A percentile compares a stretch with the other conserved stretches of the same genome.
phyloP scores from a whole-genome alignment of 2,888 invertebrate genomes.

The Globia sparganii region DNA sequence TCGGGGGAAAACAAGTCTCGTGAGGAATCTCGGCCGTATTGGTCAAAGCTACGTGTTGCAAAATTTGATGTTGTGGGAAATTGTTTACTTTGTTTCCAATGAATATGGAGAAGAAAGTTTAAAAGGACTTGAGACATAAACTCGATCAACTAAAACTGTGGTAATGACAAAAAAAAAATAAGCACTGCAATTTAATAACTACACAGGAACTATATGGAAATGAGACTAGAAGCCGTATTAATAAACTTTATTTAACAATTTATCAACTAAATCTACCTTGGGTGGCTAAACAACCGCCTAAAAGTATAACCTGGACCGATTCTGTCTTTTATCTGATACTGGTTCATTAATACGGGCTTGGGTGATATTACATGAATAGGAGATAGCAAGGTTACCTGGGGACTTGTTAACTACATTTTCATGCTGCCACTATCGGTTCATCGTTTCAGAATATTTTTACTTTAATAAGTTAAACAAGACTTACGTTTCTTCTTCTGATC shows the following conservation, averaged over 20 bases:
- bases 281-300: neutral
- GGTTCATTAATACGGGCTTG: neutral
- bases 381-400: constrained; percentile 21
- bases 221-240: neutral
- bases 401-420: constrained; percentile 17
- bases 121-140: neutral
- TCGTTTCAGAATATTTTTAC: neutral
- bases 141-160: neutral
- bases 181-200: neutral
- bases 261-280: neutral
- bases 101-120: neutral
- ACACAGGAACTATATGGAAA: neutral
- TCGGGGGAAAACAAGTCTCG: neutral
- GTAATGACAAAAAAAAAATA: neutral
- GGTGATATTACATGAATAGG: neutral
- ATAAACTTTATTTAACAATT: neutral
- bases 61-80: neutral
- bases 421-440: constrained; percentile 1
- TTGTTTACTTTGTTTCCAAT: neutral
- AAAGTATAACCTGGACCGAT: neutral
- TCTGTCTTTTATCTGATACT: neutral
- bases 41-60: neutral
- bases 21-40: neutral
- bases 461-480: constrained; percentile 58
- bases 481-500: constrained; percentile 82